Evolutionary conservation across 2,797 vertebrate genomes (phyloP).

Genomic region (Phoebastria nigripes): DNA sequence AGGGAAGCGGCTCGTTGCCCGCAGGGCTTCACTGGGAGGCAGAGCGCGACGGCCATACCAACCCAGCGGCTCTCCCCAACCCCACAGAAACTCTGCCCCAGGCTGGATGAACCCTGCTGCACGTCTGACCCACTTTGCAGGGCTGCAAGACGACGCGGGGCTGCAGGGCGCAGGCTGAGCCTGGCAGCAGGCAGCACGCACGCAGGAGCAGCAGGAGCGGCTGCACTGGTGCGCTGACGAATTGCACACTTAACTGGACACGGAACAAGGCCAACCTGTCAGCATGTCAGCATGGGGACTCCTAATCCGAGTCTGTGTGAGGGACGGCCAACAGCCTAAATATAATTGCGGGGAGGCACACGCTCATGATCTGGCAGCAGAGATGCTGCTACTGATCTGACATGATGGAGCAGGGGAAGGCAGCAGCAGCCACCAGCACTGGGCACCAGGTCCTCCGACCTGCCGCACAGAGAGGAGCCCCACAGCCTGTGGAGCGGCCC

Average conservation of each 20-base stretch:
- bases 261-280: slow-evolving; percentile 16
- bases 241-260: slow-evolving; percentile 26
- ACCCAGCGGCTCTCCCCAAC: not conserved
- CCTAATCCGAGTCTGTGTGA: slow-evolving; percentile 53
- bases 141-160: not conserved
- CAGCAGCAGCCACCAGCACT: accelerated
- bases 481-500: accelerated
- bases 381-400: slow-evolving; percentile 54
- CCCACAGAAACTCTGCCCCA: accelerated
- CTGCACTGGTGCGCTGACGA: not conserved
- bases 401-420: not conserved
- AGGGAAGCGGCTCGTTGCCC: not conserved
- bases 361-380: slow-evolving; percentile 36
- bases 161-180: not conserved
- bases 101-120: not conserved
- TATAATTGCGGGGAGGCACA: slow-evolving; percentile 32
- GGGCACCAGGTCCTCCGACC: not conserved
- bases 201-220: not conserved
- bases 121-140: accelerated
- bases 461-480: not conserved
- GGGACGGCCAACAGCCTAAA: slow-evolving; percentile 30
- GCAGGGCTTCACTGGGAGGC: not conserved
- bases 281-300: slow-evolving; percentile 24
- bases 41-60: accelerated
- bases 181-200: not conserved